Conservation (phyloP, 2,888 invertebrate genomes). For the Mimachlamys varia region DNA sequence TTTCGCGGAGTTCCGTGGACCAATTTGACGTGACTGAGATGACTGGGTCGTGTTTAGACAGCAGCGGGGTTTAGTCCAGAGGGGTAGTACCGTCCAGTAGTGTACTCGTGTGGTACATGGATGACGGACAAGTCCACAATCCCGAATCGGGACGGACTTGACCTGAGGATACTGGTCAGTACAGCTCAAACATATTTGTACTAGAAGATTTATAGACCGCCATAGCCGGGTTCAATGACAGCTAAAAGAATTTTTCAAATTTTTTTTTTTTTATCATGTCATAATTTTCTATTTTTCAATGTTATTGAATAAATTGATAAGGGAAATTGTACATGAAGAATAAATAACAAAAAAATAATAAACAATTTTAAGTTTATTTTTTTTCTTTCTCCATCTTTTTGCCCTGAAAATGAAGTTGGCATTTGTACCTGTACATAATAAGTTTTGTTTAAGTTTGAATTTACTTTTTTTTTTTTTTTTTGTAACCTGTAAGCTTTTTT, state of each 20-base stretch:
- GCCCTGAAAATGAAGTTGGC: not conserved
- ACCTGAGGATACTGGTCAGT: constrained; percentile 53
- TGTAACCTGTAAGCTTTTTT: too few relatives aligned
- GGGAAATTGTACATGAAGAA: not conserved
- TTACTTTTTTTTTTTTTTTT: not conserved
- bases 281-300: not conserved
- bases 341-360: not conserved
- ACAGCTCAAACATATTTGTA: not conserved
- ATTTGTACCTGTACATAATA: not conserved
- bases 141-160: constrained; percentile 61
- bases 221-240: not conserved
- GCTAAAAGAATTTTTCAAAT: not conserved
- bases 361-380: not conserved
- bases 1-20: not conserved
- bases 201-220: not conserved
- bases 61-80: constrained; percentile 56
- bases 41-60: constrained; percentile 41
- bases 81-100: constrained; percentile 32
- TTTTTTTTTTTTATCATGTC: not conserved
- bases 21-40: constrained; percentile 17
- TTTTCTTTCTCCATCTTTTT: not conserved
- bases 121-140: constrained; percentile 69
- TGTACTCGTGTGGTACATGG: constrained; percentile 19
- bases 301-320: too few relatives aligned
- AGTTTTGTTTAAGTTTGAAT: not conserved